Base-by-base conservation (phyloP, 2,113 vertebrate species). In the Tichodroma muraria region DNA sequence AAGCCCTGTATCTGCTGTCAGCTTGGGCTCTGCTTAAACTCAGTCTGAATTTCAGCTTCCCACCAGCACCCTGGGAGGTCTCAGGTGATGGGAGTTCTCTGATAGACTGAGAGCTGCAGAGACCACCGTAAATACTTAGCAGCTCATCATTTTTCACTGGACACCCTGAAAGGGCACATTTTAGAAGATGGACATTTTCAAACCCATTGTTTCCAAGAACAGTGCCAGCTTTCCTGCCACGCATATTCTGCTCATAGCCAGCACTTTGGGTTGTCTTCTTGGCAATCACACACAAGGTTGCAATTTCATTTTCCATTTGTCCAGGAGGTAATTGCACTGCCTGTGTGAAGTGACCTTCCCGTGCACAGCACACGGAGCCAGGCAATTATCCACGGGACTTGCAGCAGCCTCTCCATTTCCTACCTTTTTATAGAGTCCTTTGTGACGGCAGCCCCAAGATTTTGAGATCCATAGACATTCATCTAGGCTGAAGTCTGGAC, bases 231-330 rank as follows among this genome's bases (percentile, higher is more conserved):
- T 49, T 68, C 56, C 61, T 27, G 42, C 11, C 40, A 13, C 12
- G 7, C 9, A 25, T 45, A 45, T 44, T 78, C 88, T 91, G 87
- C 73, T 35, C 38, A 20, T 0, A 90, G 78, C 73, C 78, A 49
- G 69, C n/a, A 47, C 56, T 87, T 84, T 79, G 73, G 49, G 73
- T 56, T 70, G 38, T 78, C 78, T 24, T 81, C 93, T 42, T 60
- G 61, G 85, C 78, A 89, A 75, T 40, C 6, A 11, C 31, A 30
- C 53, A 49, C 72, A 11, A 81, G 90, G 84, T 49, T 84, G 84
- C 75, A 65, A 81, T 89, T 92, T 81, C 89, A 53, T 73, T 90
- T 92, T 81, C 91, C 82, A 85, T 72, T 80, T 85, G 73, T 78
- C 28, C 6, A 6, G 85, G 3, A 78, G 85, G 72, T 90, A 93